These are phyloP conservation scores for Tenthredo livida DNA, from an alignment of 2,888 invertebrate species.

Conservation along the genomic window DNA sequence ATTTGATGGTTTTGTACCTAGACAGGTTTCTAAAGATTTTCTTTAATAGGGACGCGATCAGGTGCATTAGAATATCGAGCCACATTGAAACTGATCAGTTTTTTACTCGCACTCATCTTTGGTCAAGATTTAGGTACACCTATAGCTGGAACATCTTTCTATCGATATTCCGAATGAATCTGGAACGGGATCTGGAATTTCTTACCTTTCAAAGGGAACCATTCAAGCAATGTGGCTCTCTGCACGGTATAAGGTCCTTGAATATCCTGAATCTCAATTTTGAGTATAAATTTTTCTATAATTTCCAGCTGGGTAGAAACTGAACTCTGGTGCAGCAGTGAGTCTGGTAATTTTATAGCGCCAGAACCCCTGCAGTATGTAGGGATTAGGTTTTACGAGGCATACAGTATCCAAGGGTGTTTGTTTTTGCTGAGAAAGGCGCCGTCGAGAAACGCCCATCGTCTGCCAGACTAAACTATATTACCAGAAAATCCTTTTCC, in stretches of 20 bases:
- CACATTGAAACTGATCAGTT: constrained; percentile 62
- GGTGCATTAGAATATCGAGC: constrained; percentile 59
- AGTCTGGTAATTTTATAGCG: constrained; percentile 22
- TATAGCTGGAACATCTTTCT: neutral
- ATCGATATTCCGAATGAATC: neutral
- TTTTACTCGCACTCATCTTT: neutral
- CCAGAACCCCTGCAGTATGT: neutral
- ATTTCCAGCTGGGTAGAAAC: neutral
- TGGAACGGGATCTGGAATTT: neutral
- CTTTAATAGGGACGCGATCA: constrained; percentile 67
- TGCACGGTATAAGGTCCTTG: neutral
- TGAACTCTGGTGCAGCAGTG: neutral
- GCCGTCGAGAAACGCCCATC: constrained; percentile 41
- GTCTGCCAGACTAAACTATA: constrained; percentile 47
- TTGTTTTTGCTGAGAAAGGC: constrained; percentile 47
- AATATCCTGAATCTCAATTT: neutral
- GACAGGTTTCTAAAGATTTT: constrained; percentile 62
- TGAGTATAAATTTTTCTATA: neutral
- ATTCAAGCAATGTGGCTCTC: too few species aligned
- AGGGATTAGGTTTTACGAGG: constrained; percentile 40
- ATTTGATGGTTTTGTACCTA: constrained; percentile 65
- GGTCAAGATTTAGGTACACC: neutral
- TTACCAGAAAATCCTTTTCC: constrained; percentile 40
- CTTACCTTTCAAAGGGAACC: neutral
- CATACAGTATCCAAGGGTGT: constrained; percentile 36